These are phyloP conservation scores for Myxocyprinus asiaticus DNA, from an alignment of 2,113 vertebrate genomes.

Conservation along the genomic window DNA sequence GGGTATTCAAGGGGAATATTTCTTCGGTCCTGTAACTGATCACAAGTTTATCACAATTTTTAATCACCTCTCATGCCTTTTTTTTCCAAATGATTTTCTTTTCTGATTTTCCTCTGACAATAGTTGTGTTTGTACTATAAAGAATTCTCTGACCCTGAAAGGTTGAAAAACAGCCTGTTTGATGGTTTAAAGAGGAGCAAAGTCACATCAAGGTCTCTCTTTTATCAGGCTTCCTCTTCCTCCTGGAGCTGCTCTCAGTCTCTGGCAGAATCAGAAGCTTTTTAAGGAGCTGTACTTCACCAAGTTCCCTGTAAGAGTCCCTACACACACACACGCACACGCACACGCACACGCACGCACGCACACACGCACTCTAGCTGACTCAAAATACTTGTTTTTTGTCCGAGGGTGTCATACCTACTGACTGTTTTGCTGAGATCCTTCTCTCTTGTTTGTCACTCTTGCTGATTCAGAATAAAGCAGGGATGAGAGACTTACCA, in stretches of 20 bases:
- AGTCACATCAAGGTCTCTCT: constrained; percentile 5
- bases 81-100: too few relatives aligned
- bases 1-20: not conserved
- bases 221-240: constrained; percentile 85
- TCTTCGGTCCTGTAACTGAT: not conserved
- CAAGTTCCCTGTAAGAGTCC: constrained; percentile 87
- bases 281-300: constrained; percentile 90
- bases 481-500: too few relatives aligned
- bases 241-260: constrained; percentile 86
- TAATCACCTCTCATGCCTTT: too few relatives aligned
- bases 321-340: not conserved
- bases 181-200: constrained; percentile 8
- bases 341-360: not conserved
- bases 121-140: not conserved
- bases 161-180: not conserved
- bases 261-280: constrained; percentile 89
- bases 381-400: too few relatives aligned
- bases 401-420: too few relatives aligned
- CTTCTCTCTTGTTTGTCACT: too few relatives aligned
- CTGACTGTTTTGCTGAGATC: too few relatives aligned
- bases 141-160: constrained; percentile 3
- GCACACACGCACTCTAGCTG: too few relatives aligned
- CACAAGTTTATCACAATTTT: too few relatives aligned
- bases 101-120: not conserved
- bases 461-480: too few relatives aligned